Base-by-base conservation (phyloP, 2,888 invertebrate species). In the Apamea monoglypha region DNA sequence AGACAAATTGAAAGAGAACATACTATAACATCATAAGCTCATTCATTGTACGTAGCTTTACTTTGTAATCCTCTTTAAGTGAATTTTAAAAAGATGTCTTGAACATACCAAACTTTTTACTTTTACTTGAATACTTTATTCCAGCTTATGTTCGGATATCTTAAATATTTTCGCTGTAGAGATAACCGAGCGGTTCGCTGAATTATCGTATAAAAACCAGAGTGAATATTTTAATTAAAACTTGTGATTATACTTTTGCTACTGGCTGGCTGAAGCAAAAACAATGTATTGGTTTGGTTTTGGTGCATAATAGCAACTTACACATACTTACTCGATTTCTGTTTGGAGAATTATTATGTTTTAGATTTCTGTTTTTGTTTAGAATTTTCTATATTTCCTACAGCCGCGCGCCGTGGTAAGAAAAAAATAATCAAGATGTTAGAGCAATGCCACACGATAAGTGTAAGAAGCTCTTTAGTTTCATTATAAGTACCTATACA, bases 151-250 rank as follows among this genome's bases (percentile, higher is more conserved):
- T 69, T 47, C 18, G 50, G 47, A 63, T 66, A 56, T 68, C 21
- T 56, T 50, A 12, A n/a, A 68, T 64, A 69, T 71, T 76, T 83
- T 73, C n/a, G 59, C 59, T 21, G 78, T 36, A 53, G 44, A 64
- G 44, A 64, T 78, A 44, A 70, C 66, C 36, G 18, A 36, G 44
- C 32, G 72, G 50, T 36, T 69, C 29, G 12, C 44, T 61, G 68
- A 29, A 78, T 71, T 40, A 83, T 71, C 18, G 70, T 32, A 56
- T 71, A 50, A 56, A 56, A 83, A 50, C 83, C 79, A 32, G 47
- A 63, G 47, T 1, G 69, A 64, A 71, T 63, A 61, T 78, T 59
- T n/a, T 83, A 70, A 82, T 83, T 82, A 83, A 78, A 82, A 73
- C 36, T 82, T 64, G 32, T 50, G 56, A 64, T 53, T 66, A 4